phyloP scores from a whole-genome alignment of 2,113 vertebrate species.

The Numida meleagris region DNA sequence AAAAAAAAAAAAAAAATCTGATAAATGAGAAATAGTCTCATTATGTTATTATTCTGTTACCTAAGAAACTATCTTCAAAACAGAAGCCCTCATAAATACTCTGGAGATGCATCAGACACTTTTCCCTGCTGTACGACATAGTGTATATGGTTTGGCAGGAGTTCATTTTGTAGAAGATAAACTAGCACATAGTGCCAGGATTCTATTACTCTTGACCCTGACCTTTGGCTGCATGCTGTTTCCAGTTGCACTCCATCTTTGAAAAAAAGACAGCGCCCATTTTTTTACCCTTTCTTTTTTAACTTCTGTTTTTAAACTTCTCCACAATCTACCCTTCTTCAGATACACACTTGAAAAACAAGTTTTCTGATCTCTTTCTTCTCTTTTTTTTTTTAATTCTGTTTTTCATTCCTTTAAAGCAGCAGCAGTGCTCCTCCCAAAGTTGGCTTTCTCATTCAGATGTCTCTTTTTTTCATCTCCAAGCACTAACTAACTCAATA shows the following conservation, averaged over 20 bases:
- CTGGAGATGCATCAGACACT: conserved; percentile 83
- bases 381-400: conserved; percentile 17
- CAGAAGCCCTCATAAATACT: conserved; percentile 88
- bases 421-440: conserved; percentile 15
- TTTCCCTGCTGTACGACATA: conserved; percentile 70
- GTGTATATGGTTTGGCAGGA: conserved; percentile 82
- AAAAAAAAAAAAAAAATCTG: not conserved
- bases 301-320: conserved; percentile 68
- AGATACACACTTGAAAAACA: conserved; percentile 48
- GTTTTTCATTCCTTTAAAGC: conserved; percentile 43
- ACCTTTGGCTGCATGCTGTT: conserved; percentile 81
- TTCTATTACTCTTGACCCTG: conserved; percentile 83
- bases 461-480: conserved; percentile 21
- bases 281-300: conserved; percentile 52
- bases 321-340: conserved; percentile 11
- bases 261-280: conserved; percentile 62
- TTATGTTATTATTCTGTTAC: conserved; percentile 84
- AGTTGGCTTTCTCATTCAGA: conserved; percentile 26
- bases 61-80: conserved; percentile 92
- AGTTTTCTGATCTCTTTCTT: conserved; percentile 23
- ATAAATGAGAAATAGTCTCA: conserved; percentile 78
- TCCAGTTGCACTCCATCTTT: conserved; percentile 81
- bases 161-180: conserved; percentile 81
- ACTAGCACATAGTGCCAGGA: conserved; percentile 79
- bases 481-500: conserved; percentile 30